Conservation (phyloP, 2,888 invertebrate genomes). For the Ferrisia virgata region DNA sequence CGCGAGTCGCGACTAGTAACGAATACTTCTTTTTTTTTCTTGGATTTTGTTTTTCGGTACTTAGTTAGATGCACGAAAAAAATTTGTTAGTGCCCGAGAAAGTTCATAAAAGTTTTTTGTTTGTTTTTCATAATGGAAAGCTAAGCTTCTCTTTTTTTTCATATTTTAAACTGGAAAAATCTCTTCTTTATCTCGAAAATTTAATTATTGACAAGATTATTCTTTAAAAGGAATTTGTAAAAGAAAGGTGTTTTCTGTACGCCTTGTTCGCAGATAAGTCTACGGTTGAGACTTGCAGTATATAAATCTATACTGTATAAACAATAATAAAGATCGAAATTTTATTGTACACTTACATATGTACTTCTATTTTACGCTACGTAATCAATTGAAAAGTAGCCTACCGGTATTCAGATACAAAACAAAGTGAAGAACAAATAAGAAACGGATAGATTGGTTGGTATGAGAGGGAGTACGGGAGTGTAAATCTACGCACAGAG, state of each 20-base stretch:
- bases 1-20: neutral
- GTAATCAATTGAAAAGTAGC: too few species aligned
- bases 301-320: neutral
- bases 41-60: neutral
- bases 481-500: too few species aligned
- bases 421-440: too few species aligned
- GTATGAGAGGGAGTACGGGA: too few species aligned
- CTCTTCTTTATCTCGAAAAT: neutral
- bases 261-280: neutral
- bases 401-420: too few species aligned
- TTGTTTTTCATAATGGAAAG: slow-evolving; percentile 28
- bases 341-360: too few species aligned
- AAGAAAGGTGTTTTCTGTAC: neutral
- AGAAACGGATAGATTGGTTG: too few species aligned
- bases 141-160: neutral
- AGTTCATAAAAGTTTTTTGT: slow-evolving; percentile 22
- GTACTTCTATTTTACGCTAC: too few species aligned
- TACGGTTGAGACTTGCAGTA: neutral
- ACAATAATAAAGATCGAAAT: too few species aligned
- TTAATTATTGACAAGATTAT: slow-evolving; percentile 11
- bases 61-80: neutral
- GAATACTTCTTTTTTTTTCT: neutral
- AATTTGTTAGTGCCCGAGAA: neutral
- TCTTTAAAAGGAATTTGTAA: neutral
- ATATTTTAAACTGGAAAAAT: neutral